phyloP scores from a whole-genome alignment of 2,888 invertebrate genomes.

The Stenotaenia linearis region DNA sequence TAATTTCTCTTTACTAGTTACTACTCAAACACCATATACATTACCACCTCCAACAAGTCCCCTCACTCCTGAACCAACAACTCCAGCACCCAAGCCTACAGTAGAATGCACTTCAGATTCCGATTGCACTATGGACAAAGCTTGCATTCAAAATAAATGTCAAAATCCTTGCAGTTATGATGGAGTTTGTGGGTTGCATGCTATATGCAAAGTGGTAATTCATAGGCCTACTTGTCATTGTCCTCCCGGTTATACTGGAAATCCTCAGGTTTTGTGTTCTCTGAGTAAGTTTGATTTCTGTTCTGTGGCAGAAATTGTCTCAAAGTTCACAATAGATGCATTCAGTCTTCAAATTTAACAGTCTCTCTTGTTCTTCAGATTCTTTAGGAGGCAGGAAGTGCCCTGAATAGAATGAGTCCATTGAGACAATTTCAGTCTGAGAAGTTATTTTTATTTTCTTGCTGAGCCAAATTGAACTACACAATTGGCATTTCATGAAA shows the following conservation, averaged over 20 bases:
- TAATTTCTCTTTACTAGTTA: background rate
- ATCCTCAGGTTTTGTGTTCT: conserved; percentile 52
- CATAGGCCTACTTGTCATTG: conserved; percentile 83
- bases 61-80: background rate
- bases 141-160: conserved; percentile 75
- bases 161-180: conserved; percentile 68
- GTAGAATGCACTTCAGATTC: conserved; percentile 57
- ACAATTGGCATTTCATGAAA: no score
- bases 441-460: no score
- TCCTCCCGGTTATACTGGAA: conserved; percentile 52
- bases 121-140: conserved; percentile 78
- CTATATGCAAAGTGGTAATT: conserved; percentile 79
- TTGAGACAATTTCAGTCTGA: no score
- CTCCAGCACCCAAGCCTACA: conserved; percentile 24
- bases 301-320: conserved; percentile 39
- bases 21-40: background rate
- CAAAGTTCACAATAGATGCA: background rate
- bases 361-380: no score
- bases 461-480: no score
- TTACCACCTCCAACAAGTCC: conserved; percentile 17
- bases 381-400: no score
- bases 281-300: background rate
- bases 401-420: no score
- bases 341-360: no score
- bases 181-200: conserved; percentile 70